phyloP scores from a whole-genome alignment of 2,113 vertebrate genomes.

The Cynopterus brachyotis region DNA sequence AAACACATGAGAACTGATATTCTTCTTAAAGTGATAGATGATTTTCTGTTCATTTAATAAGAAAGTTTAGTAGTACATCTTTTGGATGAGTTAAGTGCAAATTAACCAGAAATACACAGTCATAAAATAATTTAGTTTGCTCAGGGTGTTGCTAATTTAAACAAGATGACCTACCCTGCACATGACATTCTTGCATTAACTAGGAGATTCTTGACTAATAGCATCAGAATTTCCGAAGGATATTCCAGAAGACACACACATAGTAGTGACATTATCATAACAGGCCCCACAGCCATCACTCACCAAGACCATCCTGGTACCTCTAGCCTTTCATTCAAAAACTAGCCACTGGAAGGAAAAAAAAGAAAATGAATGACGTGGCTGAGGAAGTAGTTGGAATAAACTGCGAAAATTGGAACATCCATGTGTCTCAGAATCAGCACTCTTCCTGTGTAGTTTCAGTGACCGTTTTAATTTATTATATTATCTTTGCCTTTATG shows the following conservation, averaged over 20 bases:
- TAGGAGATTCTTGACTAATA: slow-evolving; percentile 63
- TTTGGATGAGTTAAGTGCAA: slow-evolving; percentile 70
- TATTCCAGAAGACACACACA: slow-evolving; percentile 59
- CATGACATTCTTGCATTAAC: slow-evolving; percentile 53
- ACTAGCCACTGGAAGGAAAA: neutral
- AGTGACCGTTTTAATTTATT: neutral
- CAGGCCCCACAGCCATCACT: neutral
- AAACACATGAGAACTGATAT: neutral
- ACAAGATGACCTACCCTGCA: slow-evolving; percentile 68
- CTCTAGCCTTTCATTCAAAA: slow-evolving; percentile 37
- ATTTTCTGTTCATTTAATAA: slow-evolving; percentile 56
- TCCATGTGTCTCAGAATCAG: neutral
- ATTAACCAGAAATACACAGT: slow-evolving; percentile 67
- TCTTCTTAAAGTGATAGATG: slow-evolving; percentile 59
- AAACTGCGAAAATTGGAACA: neutral
- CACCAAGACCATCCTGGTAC: neutral
- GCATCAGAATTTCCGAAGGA: slow-evolving; percentile 65
- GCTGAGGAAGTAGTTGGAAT: neutral
- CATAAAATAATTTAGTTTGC: slow-evolving; percentile 61
- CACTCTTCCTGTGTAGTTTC: neutral
- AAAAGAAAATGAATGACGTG: neutral
- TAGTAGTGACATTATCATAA: slow-evolving; percentile 42
- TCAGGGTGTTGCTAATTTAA: slow-evolving; percentile 71
- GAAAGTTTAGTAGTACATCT: slow-evolving; percentile 52
- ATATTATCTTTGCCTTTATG: neutral